Evolutionary conservation across 2,113 vertebrate species (phyloP).

Genomic region (Lamprologus lemairii): DNA sequence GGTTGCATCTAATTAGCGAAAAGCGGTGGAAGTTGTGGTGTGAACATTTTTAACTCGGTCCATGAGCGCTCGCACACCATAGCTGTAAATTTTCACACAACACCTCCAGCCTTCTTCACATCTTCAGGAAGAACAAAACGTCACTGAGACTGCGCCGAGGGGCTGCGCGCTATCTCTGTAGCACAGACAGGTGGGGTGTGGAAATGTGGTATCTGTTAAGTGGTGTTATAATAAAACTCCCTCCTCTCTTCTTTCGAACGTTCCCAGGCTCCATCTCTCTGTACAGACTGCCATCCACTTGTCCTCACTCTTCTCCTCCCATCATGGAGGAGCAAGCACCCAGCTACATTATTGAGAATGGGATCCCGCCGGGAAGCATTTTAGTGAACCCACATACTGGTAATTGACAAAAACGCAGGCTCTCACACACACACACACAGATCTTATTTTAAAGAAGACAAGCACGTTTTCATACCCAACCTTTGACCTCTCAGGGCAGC

Average conservation of each 20-base stretch:
- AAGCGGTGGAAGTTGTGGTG: constrained; percentile 47
- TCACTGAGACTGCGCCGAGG: not conserved
- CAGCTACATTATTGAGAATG: constrained; percentile 86
- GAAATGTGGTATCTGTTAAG: not conserved
- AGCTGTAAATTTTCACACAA: constrained; percentile 59
- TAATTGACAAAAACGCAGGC: constrained; percentile 18
- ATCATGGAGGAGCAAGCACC: constrained; percentile 55
- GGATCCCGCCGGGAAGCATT: constrained; percentile 91
- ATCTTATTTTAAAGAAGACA: not conserved
- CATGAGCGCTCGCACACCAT: constrained; percentile 35
- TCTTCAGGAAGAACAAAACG: constrained; percentile 1
- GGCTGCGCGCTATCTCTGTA: not conserved
- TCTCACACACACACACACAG: not conserved
- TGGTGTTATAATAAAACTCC: not conserved
- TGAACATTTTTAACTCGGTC: constrained; percentile 30
- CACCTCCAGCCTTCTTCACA: constrained; percentile 40
- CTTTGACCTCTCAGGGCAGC: constrained; percentile 78
- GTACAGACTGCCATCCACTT: constrained; percentile 69
- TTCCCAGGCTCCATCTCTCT: constrained; percentile 75
- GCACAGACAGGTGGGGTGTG: not conserved
- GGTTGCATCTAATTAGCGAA: constrained; percentile 44
- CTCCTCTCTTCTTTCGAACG: constrained; percentile 57
- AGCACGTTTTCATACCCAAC: not conserved
- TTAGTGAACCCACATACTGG: constrained; percentile 92
- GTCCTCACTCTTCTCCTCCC: constrained; percentile 53